These are phyloP conservation scores for Spongilla lacustris DNA, from an alignment of 37 sponge, comb jelly and placozoan genomes.

Conservation along the genomic window DNA sequence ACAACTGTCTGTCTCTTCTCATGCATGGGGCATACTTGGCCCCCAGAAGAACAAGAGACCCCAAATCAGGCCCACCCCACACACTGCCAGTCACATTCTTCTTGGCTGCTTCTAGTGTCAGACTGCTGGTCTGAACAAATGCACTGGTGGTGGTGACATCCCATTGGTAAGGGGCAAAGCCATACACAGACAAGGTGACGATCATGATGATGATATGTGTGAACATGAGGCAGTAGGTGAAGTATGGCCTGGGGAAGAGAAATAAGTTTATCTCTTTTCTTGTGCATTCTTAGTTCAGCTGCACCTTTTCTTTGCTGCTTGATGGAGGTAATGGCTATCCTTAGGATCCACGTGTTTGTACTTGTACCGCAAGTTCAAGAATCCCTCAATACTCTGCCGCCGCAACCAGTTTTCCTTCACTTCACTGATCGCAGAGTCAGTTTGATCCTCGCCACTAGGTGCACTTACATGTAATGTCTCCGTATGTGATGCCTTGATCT, in stretches of 20 bases:
- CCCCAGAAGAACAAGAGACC: conserved; percentile 78
- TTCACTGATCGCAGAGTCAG: neutral
- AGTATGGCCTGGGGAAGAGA: conserved; percentile 69
- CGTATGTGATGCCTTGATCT: too few relatives aligned
- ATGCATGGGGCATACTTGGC: conserved; percentile 89
- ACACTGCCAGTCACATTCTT: conserved; percentile 44
- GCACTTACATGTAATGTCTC: too few relatives aligned
- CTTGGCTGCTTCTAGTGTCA: conserved; percentile 24
- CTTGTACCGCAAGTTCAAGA: neutral
- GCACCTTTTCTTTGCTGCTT: neutral
- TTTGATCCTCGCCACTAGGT: neutral
- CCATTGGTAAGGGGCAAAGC: conserved; percentile 86
- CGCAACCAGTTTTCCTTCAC: neutral
- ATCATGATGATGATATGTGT: conserved; percentile 86
- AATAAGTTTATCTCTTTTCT: too few relatives aligned
- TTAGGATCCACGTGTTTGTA: neutral
- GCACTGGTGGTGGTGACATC: conserved; percentile 29
- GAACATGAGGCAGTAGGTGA: conserved; percentile 89
- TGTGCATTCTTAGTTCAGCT: too few relatives aligned
- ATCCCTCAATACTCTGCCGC: neutral
- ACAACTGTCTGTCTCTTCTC: conserved; percentile 68
- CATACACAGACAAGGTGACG: conserved; percentile 79
- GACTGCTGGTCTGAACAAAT: conserved; percentile 39
- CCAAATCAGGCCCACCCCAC: conserved; percentile 79
- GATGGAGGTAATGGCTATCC: neutral